Evolutionary conservation across 2,888 invertebrate genomes (phyloP).

Genomic region (Ormyrus nitidulus): DNA sequence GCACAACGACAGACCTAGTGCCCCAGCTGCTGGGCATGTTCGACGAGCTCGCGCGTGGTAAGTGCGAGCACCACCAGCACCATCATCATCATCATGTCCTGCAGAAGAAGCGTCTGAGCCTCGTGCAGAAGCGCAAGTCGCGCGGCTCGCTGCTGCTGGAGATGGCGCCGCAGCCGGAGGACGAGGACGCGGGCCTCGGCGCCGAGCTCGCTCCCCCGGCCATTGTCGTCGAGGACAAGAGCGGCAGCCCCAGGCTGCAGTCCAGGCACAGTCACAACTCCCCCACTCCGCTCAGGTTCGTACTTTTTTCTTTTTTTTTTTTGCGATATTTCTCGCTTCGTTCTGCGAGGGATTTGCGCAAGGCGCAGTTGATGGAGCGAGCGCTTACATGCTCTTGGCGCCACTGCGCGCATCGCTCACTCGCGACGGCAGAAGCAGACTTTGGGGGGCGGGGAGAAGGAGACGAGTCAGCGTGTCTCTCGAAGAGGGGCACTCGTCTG

Average conservation of each 20-base stretch:
- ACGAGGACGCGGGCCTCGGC: slow-evolving; percentile 21
- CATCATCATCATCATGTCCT: slow-evolving; percentile 28
- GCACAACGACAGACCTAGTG: slow-evolving; percentile 89
- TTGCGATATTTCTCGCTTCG: no score
- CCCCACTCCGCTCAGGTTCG: slow-evolving; percentile 45
- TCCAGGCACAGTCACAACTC: not conserved
- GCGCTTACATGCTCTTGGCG: no score
- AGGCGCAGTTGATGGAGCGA: no score
- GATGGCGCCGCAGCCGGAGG: slow-evolving; percentile 40
- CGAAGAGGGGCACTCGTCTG: no score
- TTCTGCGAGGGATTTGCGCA: no score
- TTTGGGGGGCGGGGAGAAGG: no score
- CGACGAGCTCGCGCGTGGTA: slow-evolving; percentile 81
- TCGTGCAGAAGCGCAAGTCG: slow-evolving; percentile 54
- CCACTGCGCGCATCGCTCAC: no score
- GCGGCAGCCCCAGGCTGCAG: slow-evolving; percentile 35
- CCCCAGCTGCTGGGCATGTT: slow-evolving; percentile 91
- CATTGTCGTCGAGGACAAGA: slow-evolving; percentile 56
- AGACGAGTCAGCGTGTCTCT: no score
- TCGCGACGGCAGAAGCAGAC: no score
- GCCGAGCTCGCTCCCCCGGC: slow-evolving; percentile 13
- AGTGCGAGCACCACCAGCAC: slow-evolving; percentile 36
- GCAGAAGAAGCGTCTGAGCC: slow-evolving; percentile 69
- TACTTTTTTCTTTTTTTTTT: no score
- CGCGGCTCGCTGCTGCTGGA: slow-evolving; percentile 32